These are phyloP conservation scores for Julus scandinavius DNA, from an alignment of 2,888 invertebrate species.

Conservation along the genomic window DNA sequence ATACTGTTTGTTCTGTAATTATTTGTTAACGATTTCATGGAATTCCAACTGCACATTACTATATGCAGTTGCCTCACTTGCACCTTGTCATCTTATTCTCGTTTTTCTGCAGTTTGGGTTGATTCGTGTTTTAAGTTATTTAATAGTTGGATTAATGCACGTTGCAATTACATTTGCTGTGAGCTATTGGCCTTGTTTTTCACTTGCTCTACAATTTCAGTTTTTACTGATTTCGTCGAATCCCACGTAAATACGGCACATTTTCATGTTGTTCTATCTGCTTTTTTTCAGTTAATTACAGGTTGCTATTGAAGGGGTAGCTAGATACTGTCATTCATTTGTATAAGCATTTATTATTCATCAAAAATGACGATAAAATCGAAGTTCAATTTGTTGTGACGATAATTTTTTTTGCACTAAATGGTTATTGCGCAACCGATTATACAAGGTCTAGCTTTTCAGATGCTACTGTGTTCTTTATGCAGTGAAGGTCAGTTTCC, in stretches of 20 bases:
- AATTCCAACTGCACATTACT: no score
- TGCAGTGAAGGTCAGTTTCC: not conserved
- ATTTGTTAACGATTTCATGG: no score
- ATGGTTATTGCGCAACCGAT: not conserved
- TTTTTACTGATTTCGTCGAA: no score
- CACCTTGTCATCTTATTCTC: no score
- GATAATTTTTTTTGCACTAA: not conserved
- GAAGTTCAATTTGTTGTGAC: not conserved
- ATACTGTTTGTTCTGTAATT: no score
- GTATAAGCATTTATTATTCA: not conserved
- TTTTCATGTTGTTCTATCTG: not conserved
- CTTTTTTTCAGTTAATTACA: not conserved
- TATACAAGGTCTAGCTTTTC: not conserved
- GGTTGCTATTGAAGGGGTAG: not conserved
- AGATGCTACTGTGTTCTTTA: not conserved
- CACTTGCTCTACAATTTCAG: no score
- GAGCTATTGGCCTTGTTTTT: no score
- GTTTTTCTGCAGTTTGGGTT: no score
- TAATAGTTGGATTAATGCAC: no score
- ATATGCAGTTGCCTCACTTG: no score
- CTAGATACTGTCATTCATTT: not conserved
- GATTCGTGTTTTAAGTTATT: no score
- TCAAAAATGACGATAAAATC: not conserved
- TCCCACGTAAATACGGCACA: not conserved
- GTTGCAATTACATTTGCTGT: no score